A percentile compares a stretch with the other conserved stretches of the same genome.
These are phyloP conservation scores for Cochlearius cochlearius DNA, from an alignment of 2,113 vertebrate species.

Conservation along the genomic window DNA sequence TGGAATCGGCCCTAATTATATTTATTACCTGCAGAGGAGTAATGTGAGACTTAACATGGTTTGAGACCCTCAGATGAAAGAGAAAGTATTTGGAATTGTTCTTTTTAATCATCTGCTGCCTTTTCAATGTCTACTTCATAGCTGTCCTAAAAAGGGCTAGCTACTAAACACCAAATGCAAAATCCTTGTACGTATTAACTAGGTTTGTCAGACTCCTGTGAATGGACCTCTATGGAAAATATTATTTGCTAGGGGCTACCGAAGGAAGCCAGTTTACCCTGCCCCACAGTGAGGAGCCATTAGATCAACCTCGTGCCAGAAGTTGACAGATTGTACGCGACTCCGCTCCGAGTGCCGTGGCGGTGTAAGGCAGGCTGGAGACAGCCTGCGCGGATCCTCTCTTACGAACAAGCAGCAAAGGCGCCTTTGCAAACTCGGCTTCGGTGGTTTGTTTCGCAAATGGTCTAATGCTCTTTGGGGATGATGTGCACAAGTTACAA, in stretches of 20 bases:
- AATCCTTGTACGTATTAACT: not conserved
- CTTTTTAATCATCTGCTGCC: constrained; percentile 41
- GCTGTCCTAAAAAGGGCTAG: constrained; percentile 12
- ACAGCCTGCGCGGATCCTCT: not conserved
- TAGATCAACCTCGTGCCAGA: not conserved
- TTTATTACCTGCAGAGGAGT: constrained; percentile 69
- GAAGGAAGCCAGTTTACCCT: not conserved
- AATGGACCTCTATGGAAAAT: constrained; percentile 37
- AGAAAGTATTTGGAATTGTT: constrained; percentile 40
- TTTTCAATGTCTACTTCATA: constrained; percentile 10
- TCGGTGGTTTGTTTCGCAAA: not conserved
- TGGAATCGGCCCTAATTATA: constrained; percentile 60
- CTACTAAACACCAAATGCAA: not conserved
- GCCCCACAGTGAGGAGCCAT: constrained; percentile 30
- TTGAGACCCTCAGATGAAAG: constrained; percentile 60
- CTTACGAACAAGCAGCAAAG: not conserved
- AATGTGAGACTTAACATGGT: constrained; percentile 53
- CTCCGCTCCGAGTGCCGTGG: not conserved
- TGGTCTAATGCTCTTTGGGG: not conserved
- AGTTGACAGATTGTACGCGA: not conserved
- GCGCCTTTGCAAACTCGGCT: not conserved
- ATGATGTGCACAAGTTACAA: accelerated
- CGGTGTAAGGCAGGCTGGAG: not conserved
- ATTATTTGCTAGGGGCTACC: not conserved
- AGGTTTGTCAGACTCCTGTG: not conserved